A percentile compares a stretch with the other conserved stretches of the same genome.
Evolutionary conservation across 2,888 invertebrate species (phyloP).

Genomic region (Drosophila emarginata): DNA sequence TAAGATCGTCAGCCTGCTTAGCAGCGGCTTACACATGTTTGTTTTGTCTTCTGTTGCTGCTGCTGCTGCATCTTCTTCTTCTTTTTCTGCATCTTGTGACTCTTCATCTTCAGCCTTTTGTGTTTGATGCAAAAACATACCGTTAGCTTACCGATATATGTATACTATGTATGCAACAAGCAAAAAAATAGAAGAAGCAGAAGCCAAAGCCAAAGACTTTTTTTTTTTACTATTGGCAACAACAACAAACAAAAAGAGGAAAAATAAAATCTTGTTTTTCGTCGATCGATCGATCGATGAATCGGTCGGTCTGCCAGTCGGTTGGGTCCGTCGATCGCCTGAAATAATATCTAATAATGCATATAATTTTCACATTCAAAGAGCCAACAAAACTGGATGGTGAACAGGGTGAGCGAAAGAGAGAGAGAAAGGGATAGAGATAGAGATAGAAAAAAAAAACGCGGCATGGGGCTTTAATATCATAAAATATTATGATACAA

Average conservation of each 20-base stretch:
- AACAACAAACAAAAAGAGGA: not conserved
- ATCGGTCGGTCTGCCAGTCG: not conserved
- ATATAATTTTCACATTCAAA: conserved; percentile 72
- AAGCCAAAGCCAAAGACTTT: conserved; percentile 1
- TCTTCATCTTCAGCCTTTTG: conserved; percentile 3
- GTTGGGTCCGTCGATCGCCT: conserved; percentile 35
- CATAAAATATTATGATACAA: conserved; percentile 67
- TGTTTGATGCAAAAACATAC: conserved; percentile 55
- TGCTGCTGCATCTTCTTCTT: conserved; percentile 54
- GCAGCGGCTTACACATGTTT: conserved; percentile 76
- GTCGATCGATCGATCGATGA: not conserved
- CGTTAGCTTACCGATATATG: conserved; percentile 39
- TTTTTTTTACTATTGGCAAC: not conserved
- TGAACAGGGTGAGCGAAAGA: not conserved
- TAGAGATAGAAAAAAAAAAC: conserved; percentile 25
- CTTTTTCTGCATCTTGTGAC: conserved; percentile 23
- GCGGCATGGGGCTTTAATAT: conserved; percentile 42
- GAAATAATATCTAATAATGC: conserved; percentile 76
- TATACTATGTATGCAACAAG: conserved; percentile 18
- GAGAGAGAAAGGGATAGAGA: not conserved
- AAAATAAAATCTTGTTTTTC: conserved; percentile 31
- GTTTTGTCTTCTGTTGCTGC: conserved; percentile 57
- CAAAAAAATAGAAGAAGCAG: not conserved
- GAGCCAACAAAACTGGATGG: conserved; percentile 24
- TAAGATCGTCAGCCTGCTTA: conserved; percentile 65